Base-by-base conservation (phyloP, 2,888 invertebrate species). In the Metopia argyrocephala region DNA sequence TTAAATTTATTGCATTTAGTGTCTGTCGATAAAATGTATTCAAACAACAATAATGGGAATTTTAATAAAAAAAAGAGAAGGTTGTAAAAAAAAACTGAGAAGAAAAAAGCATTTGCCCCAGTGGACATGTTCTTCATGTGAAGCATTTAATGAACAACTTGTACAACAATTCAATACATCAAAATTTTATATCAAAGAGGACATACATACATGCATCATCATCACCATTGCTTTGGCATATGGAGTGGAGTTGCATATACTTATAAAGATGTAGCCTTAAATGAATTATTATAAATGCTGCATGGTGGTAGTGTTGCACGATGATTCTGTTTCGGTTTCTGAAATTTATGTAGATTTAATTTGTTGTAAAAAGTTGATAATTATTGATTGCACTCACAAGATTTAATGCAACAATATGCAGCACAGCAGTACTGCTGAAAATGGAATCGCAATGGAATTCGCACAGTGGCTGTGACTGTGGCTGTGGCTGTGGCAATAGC, bases 341-440 rank as follows among this genome's bases (percentile, higher is more conserved):
- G 38, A 38, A 38, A 38, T 38, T 38, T 38, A 38, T 38, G 38
- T 38, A 38, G 15, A 73, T 78, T 73, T 62, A 78, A 78, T 73
- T 71, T 73, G 66, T 78, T 65, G 70, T 70, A 46, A 71, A 78
- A 68, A 71, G 76, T 71, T 68, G 61, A 61, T 78, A 66, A 78
- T 66, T 71, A 78, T 54, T 78, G 78, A 78, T 78, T 78, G 71
- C 54, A 73, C 59, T 78, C 71, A 66, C 48, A 78, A 73, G 78
- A 78, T 66, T 78, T 54, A 28, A 56, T 61, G 59, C 59, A 78
- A 66, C 65, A 71, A 65, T 66, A 75, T 68, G 52, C 28, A n/a
- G n/a, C 38, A 38, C 38, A 3, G 9, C 38, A 38, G 38, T 38
- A n/a, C n/a, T n/a, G n/a, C n/a, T n/a, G n/a, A n/a, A n/a, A n/a